Percentiles rank a stretch among this genome's conserved stretches.
Evolutionary conservation across 2,888 invertebrate species (phyloP).

Genomic region (Synergus gifuensis): DNA sequence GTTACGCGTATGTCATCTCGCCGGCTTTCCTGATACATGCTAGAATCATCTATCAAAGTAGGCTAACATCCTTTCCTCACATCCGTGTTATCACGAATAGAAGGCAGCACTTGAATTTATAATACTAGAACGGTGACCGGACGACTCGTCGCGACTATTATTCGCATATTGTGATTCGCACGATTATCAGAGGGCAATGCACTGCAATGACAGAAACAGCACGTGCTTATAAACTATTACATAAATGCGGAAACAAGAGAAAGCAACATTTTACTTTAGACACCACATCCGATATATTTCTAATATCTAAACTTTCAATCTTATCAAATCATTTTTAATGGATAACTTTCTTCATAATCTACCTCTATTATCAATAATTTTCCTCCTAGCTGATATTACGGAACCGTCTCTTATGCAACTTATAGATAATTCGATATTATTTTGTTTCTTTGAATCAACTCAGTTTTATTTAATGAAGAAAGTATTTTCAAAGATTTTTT

Average conservation of each 20-base stretch:
- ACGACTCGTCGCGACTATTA: conserved; percentile 12
- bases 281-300: conserved; percentile 28
- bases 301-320: conserved; percentile 15
- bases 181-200: conserved; percentile 17
- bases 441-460: no score
- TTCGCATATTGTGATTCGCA: conserved; percentile 8
- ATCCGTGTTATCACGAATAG: conserved; percentile 53
- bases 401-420: not conserved
- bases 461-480: no score
- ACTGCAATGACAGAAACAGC: conserved; percentile 17
- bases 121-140: conserved; percentile 40
- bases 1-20: conserved; percentile 54
- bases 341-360: conserved; percentile 17
- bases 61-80: conserved; percentile 61
- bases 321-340: conserved; percentile 27
- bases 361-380: not conserved
- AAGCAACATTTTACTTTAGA: conserved; percentile 24
- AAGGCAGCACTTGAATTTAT: conserved; percentile 52
- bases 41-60: conserved; percentile 63
- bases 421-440: no score
- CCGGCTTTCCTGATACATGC: conserved; percentile 64
- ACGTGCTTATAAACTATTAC: conserved; percentile 38
- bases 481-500: not conserved
- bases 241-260: conserved; percentile 40
- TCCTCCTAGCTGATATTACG: not conserved